phyloP scores from a whole-genome alignment of 2,888 invertebrate species.

The Drosophila colorata region DNA sequence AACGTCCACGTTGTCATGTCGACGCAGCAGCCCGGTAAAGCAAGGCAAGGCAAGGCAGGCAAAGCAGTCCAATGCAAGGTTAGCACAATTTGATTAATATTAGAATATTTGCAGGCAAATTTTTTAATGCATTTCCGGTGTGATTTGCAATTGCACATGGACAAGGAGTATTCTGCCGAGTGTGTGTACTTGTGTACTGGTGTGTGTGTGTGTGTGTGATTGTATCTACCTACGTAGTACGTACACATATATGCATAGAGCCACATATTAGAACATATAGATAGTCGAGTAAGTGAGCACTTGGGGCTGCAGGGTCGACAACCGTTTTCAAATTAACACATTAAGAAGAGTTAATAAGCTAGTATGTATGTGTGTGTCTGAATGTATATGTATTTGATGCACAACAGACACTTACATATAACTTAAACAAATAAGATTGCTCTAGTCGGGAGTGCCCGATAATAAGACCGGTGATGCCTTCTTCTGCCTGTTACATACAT shows the following conservation, averaged over 20 bases:
- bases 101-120: conserved; percentile 54
- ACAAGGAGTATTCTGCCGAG: background rate
- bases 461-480: no score
- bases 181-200: no score
- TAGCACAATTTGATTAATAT: conserved; percentile 59
- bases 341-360: background rate
- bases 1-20: conserved; percentile 26
- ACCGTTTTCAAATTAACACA: conserved; percentile 8
- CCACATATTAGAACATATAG: background rate
- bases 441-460: no score
- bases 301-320: conserved; percentile 22
- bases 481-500: no score
- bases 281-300: conserved; percentile 11
- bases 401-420: no score
- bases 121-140: conserved; percentile 62
- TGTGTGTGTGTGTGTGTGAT: no score
- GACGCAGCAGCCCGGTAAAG: conserved; percentile 4
- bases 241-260: background rate
- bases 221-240: no score
- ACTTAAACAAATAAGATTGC: no score
- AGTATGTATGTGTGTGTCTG: background rate
- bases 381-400: no score
- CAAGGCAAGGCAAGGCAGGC: conserved; percentile 29
- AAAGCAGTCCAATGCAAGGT: conserved; percentile 49
- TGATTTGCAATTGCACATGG: conserved; percentile 26